These are phyloP conservation scores for Holacanthella duospinosa DNA, from an alignment of 2,888 invertebrate species.

Conservation along the genomic window DNA sequence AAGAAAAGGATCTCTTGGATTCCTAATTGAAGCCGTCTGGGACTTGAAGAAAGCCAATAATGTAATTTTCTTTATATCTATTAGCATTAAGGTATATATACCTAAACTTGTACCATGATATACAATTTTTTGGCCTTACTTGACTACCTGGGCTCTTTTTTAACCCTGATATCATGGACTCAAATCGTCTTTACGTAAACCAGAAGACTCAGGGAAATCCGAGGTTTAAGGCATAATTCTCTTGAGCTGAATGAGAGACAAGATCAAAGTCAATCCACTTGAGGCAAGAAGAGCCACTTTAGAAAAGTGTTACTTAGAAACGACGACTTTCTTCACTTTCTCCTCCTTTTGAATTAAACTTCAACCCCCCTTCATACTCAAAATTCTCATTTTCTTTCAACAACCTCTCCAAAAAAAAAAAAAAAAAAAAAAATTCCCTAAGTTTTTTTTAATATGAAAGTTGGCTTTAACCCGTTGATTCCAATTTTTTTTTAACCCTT, in stretches of 20 bases:
- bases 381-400: too few species aligned
- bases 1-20: not conserved
- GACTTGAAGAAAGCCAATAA: conserved; percentile 13
- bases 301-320: conserved; percentile 5
- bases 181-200: too few species aligned
- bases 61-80: conserved; percentile 10
- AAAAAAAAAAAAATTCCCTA: too few species aligned
- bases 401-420: too few species aligned
- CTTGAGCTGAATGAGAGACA: not conserved
- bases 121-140: too few species aligned
- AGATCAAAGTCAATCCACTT: conserved; percentile 17
- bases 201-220: too few species aligned
- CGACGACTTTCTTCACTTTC: not conserved
- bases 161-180: too few species aligned
- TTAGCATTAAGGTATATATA: conserved; percentile 1
- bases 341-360: not conserved
- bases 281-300: conserved; percentile 14
- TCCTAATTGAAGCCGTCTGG: conserved; percentile 18
- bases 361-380: not conserved
- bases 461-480: not conserved
- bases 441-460: too few species aligned
- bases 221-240: not conserved
- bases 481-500: not conserved
- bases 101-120: too few species aligned
- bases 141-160: too few species aligned